phyloP scores from a whole-genome alignment of 2,797 vertebrate genomes.

The Molossus molossus region DNA sequence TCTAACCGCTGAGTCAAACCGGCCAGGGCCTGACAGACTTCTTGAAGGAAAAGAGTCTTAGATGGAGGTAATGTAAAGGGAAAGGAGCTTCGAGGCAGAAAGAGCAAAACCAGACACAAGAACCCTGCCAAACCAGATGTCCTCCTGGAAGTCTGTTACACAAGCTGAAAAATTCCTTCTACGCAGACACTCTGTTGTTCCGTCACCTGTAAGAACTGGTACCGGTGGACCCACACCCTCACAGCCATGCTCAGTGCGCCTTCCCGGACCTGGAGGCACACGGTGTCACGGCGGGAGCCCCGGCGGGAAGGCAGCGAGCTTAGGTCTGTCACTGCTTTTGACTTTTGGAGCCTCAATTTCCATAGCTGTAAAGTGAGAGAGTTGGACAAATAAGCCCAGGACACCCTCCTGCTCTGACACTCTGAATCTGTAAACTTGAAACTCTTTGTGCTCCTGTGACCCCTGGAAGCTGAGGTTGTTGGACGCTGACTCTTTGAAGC shows the following conservation, averaged over 20 bases:
- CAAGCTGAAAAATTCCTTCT: not conserved
- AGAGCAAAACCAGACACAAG: not conserved
- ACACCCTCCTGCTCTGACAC: not conserved
- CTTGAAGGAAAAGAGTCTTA: not conserved
- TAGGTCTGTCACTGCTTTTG: not conserved
- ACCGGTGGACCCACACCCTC: not conserved
- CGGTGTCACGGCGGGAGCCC: not conserved
- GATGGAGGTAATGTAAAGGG: not conserved
- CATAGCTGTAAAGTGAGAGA: not conserved
- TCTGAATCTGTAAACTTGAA: conserved; percentile 14
- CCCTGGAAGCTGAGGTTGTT: not conserved
- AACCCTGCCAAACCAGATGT: not conserved
- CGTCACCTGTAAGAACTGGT: not conserved
- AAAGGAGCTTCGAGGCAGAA: not conserved
- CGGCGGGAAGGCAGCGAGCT: not conserved
- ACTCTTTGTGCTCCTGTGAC: not conserved
- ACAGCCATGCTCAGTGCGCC: not conserved
- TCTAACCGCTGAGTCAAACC: too few relatives aligned
- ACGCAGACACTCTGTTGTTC: not conserved
- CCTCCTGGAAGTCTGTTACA: not conserved
- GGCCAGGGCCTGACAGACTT: not conserved
- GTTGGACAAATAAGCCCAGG: not conserved
- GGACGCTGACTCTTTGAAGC: conserved; percentile 38
- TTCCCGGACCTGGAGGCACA: not conserved
- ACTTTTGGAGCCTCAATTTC: not conserved